Base-by-base conservation (phyloP, 2,888 invertebrate species). In the Formica aserva region DNA sequence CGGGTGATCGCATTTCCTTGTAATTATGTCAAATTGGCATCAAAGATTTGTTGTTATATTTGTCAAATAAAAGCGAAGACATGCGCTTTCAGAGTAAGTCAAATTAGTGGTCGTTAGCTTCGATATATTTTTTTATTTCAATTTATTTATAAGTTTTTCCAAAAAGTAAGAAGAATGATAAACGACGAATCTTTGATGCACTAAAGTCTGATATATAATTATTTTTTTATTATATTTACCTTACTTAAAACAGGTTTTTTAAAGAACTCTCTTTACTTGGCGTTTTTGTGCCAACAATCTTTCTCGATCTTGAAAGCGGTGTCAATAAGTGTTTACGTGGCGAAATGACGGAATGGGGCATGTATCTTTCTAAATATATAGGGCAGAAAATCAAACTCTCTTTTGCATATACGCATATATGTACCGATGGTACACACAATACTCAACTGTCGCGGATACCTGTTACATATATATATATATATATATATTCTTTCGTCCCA, bases 401-500 rank as follows among this genome's bases (percentile, higher is more conserved):
- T 55, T 62, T 77, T 77, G 77, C 55, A 29, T 66, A 48, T 13
- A 22, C 41, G 22, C 22, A 41, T 2, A 57, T n/a, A 22, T 57
- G 75, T 26, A 63, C 48, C 6, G 52, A 65, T 18, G 65, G 26
- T 55, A 26, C 66, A 11, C 38, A 67, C 55, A 67, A 77, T 67
- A 22, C 38, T 67, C 76, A 66, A 77, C 67, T 29, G 77, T 67
- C 29, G 77, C 67, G 15, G 8, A 52, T 67, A 77, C 77, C 77
- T 77, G 77, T 41, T 29, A 35, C 6, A 35, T 35, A 35, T 32
- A 32, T 32, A 32, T 32, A 32, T 32, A 32, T 32, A 32, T 32
- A 32, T 32, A 32, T 32, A 32, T 32, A 77, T 67, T 41, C 41
- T 77, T 76, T 76, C 76, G 76, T 52, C 55, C 29, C 67, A 15